Evolutionary conservation across 2,888 invertebrate genomes (phyloP), one percentile per base, ranked within the genome.

Genomic region (Campopleginae sp.): DNA sequence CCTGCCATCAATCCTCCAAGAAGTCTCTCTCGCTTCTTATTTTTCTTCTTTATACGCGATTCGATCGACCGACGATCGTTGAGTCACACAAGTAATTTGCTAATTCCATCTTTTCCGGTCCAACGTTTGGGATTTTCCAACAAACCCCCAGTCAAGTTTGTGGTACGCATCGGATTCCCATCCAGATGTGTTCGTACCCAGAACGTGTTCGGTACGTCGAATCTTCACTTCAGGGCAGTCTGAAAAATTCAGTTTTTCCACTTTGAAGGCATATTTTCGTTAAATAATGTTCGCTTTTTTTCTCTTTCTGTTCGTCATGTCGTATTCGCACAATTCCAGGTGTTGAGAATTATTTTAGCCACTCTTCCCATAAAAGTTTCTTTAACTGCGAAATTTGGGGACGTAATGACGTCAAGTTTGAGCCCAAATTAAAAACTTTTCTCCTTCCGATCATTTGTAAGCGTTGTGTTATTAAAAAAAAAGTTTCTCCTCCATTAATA

Each of bases 51-150:
- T 23, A 2, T 14, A 42, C 58, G 17, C 46, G 23, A 42, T 42
- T 38, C 42, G 14, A 33, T 27, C 63, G 14, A 19, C n/a, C 72
- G 51, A 58, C 8, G 58, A 58, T 61, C 27, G 61, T 75, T 19
- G 31, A 75, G 31, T 38, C 63, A 75, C 27, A 46, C n/a, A 46
- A 63, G 48, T 33, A 75, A 75, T 75, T 75, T 31, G 63, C 63
- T 75, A 63, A 63, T 48, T 75, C 58, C 58, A 23, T 63, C 33
- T 63, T 54, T 17, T 31, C 38, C 27, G 10, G 33, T 33, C 7
- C 71, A 71, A 33, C 33, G 51, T 71, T 7, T 12, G 38, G 23
- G 23, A 54, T 38, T 12, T 51, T 48, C n/a, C 48, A 48, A 75
- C 31, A 48, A 46, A 31, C 17, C n/a, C 33, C 46, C 42, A 46